These are phyloP conservation scores for Epinephelus moara DNA, from an alignment of 2,113 vertebrate genomes.

Conservation along the genomic window DNA sequence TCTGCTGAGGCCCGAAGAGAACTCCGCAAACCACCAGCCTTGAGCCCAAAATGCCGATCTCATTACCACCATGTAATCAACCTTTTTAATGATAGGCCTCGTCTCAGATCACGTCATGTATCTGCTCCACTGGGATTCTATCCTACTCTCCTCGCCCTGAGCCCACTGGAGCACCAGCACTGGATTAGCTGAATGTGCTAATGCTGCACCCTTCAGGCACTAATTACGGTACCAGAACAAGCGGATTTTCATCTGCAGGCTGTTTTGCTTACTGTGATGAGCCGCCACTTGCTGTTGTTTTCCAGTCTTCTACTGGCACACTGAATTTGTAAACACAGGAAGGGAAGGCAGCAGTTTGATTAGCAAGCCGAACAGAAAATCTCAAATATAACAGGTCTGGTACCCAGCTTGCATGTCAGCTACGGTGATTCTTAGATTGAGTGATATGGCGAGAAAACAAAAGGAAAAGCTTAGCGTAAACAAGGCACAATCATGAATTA, in stretches of 20 bases:
- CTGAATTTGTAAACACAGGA: conserved; percentile 40
- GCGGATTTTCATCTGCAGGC: conserved; percentile 63
- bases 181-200: conserved; percentile 72
- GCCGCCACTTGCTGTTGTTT: conserved; percentile 32
- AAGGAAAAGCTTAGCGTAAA: conserved; percentile 3
- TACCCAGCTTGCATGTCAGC: background rate
- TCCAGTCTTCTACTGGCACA: conserved; percentile 36
- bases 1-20: conserved; percentile 29
- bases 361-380: background rate
- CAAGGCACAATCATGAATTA: background rate
- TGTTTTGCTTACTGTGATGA: conserved; percentile 34
- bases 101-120: conserved; percentile 68
- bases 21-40: conserved; percentile 57
- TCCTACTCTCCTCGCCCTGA: conserved; percentile 58
- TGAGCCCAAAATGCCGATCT: conserved; percentile 74
- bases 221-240: conserved; percentile 77
- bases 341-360: conserved; percentile 1
- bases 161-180: conserved; percentile 60
- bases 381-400: background rate
- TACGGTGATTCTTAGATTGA: background rate
- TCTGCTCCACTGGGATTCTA: conserved; percentile 72
- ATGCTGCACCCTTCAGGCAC: conserved; percentile 67
- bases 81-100: conserved; percentile 70
- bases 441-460: conserved; percentile 16
- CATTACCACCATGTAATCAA: conserved; percentile 78